Evolutionary conservation across 2,888 invertebrate genomes (phyloP).

Genomic region (Xanthia togata): DNA sequence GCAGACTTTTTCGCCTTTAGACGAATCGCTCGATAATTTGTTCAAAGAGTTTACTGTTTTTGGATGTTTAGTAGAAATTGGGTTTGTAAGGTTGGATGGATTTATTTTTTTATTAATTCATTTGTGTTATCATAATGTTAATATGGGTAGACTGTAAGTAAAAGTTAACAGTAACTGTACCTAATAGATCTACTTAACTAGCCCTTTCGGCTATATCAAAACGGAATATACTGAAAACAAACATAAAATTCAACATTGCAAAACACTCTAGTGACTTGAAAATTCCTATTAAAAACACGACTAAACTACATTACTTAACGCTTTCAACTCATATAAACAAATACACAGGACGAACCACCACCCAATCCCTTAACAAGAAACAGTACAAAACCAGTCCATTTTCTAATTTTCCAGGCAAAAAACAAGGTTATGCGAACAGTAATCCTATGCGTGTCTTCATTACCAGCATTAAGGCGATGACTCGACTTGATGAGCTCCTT

Average conservation of each 20-base stretch:
- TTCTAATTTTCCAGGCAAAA: conserved; percentile 50
- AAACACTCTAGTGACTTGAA: conserved; percentile 4
- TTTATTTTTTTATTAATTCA: background rate
- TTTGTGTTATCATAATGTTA: background rate
- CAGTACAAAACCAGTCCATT: conserved; percentile 25
- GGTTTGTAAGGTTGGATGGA: background rate
- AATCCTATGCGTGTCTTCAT: conserved; percentile 71
- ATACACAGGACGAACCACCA: background rate
- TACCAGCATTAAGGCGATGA: conserved; percentile 75
- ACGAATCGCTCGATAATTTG: conserved; percentile 59
- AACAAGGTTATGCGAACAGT: conserved; percentile 49
- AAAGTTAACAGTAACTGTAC: background rate
- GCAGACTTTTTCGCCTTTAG: conserved; percentile 33
- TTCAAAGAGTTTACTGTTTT: conserved; percentile 37
- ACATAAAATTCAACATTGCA: conserved; percentile 15
- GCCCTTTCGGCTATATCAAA: no score
- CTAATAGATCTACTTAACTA: background rate
- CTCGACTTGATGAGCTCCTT: conserved; percentile 74
- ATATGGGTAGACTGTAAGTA: background rate
- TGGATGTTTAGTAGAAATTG: background rate
- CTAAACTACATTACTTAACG: background rate
- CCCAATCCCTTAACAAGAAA: conserved; percentile 31
- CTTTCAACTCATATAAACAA: conserved; percentile 19
- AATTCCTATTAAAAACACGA: conserved; percentile 9
- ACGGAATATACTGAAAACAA: background rate